Evolutionary conservation across 2,113 vertebrate genomes (phyloP).

Genomic region (Chloropsis cyanopogon): DNA sequence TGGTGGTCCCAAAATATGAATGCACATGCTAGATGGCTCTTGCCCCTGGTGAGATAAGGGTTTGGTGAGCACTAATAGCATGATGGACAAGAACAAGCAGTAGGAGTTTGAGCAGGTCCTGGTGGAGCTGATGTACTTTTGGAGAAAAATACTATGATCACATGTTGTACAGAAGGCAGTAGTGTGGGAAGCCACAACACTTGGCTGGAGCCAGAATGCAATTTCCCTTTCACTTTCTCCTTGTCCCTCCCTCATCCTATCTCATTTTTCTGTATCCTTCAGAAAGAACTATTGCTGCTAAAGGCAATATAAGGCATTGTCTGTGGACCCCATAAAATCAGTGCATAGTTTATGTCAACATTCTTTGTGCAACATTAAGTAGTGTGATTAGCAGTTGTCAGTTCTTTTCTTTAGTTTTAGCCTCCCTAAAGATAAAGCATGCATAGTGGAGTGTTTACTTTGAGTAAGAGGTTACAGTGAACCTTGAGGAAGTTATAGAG

Average conservation of each 20-base stretch:
- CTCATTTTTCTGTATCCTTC: neutral
- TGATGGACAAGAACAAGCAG: neutral
- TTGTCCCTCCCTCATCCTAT: neutral
- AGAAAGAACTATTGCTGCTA: neutral
- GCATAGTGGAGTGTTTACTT: neutral
- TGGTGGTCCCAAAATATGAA: neutral
- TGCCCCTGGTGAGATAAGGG: neutral
- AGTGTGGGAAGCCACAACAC: neutral
- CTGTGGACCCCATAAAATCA: neutral
- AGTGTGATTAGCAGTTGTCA: neutral
- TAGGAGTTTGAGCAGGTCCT: neutral
- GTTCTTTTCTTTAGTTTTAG: neutral
- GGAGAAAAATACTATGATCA: neutral
- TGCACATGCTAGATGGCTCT: neutral
- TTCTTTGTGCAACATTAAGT: neutral
- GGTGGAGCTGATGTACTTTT: neutral
- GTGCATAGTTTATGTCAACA: neutral
- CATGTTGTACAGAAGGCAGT: neutral
- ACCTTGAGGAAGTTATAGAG: neutral
- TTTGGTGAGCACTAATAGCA: neutral
- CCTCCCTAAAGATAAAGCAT: neutral
- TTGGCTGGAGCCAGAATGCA: neutral
- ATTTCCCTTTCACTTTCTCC: neutral
- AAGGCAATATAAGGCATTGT: neutral
- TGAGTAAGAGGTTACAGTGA: neutral